phyloP scores from a whole-genome alignment of 2,797 vertebrate species.

The Hypotaenidia okinawae region DNA sequence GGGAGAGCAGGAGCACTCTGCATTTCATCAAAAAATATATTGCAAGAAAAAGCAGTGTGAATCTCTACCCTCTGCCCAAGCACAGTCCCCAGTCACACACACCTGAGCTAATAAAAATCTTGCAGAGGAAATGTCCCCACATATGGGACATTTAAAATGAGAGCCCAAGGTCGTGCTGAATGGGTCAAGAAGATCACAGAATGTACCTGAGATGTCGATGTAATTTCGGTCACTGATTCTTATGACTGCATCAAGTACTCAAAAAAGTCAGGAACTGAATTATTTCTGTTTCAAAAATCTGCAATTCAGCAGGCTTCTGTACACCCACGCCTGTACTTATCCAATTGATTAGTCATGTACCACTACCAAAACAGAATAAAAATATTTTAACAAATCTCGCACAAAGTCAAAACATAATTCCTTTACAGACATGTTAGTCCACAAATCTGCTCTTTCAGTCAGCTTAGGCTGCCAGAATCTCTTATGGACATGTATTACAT shows the following conservation, averaged over 20 bases:
- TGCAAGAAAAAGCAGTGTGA: not conserved
- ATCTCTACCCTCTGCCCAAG: not conserved
- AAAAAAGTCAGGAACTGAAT: not conserved
- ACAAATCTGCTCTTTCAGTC: slow-evolving; percentile 46
- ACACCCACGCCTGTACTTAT: slow-evolving; percentile 21
- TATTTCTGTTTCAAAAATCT: not conserved
- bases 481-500: slow-evolving; percentile 37
- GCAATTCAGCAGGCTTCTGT: not conserved
- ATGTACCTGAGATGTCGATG: not conserved
- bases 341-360: slow-evolving; percentile 4
- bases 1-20: not conserved
- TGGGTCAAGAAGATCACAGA: not conserved
- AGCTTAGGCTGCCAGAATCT: slow-evolving; percentile 19
- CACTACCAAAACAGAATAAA: slow-evolving; percentile 51
- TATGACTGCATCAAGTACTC: not conserved
- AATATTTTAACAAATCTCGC: slow-evolving; percentile 51
- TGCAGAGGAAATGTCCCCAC: not conserved
- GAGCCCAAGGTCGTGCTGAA: not conserved
- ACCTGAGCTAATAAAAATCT: not conserved
- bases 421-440: slow-evolving; percentile 34
- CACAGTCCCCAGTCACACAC: not conserved
- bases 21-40: not conserved
- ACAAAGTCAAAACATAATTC: slow-evolving; percentile 57
- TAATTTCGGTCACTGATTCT: not conserved
- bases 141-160: not conserved